Evolutionary conservation across 2,797 vertebrate genomes (phyloP).

Genomic region (Cheirogaleus major): DNA sequence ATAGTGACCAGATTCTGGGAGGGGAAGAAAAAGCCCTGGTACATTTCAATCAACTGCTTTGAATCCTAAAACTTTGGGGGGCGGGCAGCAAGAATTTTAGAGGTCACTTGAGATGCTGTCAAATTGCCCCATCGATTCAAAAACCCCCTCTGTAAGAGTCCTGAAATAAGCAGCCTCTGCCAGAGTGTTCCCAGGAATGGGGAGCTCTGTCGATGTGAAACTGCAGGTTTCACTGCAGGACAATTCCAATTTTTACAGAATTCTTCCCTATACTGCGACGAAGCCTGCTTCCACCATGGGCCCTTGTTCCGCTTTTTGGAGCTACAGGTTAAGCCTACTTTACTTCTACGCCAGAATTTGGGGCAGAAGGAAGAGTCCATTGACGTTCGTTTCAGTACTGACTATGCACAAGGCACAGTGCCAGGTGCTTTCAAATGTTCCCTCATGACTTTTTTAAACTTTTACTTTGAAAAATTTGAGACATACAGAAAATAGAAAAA

Average conservation of each 20-base stretch:
- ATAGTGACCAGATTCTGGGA: background rate
- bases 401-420: background rate
- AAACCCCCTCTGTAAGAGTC: background rate
- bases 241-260: background rate
- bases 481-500: conserved; percentile 4
- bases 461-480: conserved; percentile 31
- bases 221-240: background rate
- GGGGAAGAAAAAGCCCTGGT: background rate
- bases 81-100: background rate
- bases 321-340: background rate
- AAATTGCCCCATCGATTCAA: background rate
- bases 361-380: background rate
- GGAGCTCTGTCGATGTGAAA: background rate
- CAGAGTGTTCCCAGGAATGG: background rate
- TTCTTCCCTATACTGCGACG: background rate
- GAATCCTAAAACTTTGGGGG: background rate
- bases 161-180: background rate
- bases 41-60: background rate
- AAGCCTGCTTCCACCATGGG: background rate
- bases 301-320: background rate
- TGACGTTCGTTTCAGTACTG: background rate
- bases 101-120: background rate
- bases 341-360: background rate
- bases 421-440: background rate
- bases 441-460: background rate